These are phyloP conservation scores for Microplitis demolitor DNA, from an alignment of 1,140 invertebrate genomes.

Conservation along the genomic window DNA sequence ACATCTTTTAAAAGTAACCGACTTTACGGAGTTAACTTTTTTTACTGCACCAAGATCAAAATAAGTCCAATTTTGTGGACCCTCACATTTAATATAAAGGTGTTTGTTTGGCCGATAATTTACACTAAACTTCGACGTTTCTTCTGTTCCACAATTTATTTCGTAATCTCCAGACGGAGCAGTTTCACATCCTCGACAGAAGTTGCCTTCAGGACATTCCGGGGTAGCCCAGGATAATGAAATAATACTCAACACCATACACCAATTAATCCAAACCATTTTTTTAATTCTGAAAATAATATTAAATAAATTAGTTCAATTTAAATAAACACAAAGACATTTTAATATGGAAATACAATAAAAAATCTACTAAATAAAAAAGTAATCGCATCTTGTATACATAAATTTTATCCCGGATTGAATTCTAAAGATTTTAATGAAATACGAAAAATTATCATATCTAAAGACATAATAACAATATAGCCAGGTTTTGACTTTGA, in stretches of 20 bases:
- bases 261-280: too few relatives aligned
- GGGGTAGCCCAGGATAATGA: not conserved
- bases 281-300: too few relatives aligned
- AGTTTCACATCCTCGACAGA: not conserved
- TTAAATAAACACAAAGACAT: too few relatives aligned
- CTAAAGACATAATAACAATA: too few relatives aligned
- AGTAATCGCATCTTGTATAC: too few relatives aligned
- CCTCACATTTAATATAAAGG: conserved; percentile 33
- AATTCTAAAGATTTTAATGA: too few relatives aligned
- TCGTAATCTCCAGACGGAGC: conserved; percentile 7
- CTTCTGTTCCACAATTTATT: conserved; percentile 22
- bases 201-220: not conserved
- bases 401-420: too few relatives aligned
- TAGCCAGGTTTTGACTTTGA: too few relatives aligned
- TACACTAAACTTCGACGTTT: conserved; percentile 26
- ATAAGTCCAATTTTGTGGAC: conserved; percentile 31
- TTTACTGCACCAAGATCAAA: conserved; percentile 27
- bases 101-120: conserved; percentile 26
- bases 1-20: conserved; percentile 38
- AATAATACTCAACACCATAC: not conserved
- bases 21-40: conserved; percentile 12
- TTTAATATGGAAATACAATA: too few relatives aligned
- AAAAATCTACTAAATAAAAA: too few relatives aligned
- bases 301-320: too few relatives aligned
- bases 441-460: too few relatives aligned